Base-by-base conservation (phyloP, 92 coral and sea anemone genomes). In the Porites lobata region DNA sequence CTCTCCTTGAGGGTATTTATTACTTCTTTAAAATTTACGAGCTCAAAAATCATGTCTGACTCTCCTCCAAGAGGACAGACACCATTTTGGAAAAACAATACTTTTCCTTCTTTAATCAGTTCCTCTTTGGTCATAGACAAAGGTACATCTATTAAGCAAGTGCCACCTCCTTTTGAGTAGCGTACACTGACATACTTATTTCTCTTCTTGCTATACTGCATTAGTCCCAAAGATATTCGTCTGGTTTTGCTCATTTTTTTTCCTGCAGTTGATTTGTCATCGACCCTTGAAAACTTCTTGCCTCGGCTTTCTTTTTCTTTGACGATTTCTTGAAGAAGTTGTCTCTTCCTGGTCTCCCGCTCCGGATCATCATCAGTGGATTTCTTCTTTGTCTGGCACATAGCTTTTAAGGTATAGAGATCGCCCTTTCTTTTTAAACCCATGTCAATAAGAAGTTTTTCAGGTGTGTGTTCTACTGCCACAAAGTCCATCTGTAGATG, bases 21-120 rank as follows among this genome's bases (percentile, higher is more conserved):
- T 53, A 78, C 22, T 17, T 90, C 89, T 78, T 72, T 78, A 81
- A 90, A 85, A 70, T 86, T 85, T 59, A 86, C 69, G 43, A 85
- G 73, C 43, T 72, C 72, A 67, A 90, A 85, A 14, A 43, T 77
- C 81, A 76, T 80, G 38, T 90, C 76, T 26, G 50, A 38, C 57
- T 67, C 87, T 66, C 18, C 47, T 38, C 90, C 90, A 72, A 83
- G 72, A 51, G 21, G 69, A 21, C 73, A 85, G 24, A 64, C 69
- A 65, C 90, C 90, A 69, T 90, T 65, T 62, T 52, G 81, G 51
- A 88, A 88, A 82, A 88, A 88, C 22, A 82, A 64, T 71, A 52
- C 50, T 65, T 75, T 90, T 26, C 90, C 93, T 68, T 90, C 90
- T 63, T 78, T 79, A 57, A 90, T 79, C 66, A 90, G 69, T 70